These are phyloP conservation scores for Calypte anna DNA, from an alignment of 2,113 vertebrate species.

Conservation along the genomic window DNA sequence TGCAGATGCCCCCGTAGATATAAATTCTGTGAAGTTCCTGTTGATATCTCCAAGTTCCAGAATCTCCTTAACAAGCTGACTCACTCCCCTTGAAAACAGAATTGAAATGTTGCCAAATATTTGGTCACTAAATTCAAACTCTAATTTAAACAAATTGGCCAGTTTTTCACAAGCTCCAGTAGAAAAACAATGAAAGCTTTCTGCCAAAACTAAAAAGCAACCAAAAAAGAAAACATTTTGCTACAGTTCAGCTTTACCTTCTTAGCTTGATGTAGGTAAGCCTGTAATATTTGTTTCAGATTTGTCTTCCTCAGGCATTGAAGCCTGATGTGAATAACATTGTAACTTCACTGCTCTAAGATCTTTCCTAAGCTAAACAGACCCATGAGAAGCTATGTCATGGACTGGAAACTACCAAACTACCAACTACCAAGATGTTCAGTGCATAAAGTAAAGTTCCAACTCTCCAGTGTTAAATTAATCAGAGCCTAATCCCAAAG, in stretches of 20 bases:
- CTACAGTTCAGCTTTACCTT: background rate
- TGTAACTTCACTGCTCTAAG: background rate
- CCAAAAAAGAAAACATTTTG: background rate
- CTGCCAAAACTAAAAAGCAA: background rate
- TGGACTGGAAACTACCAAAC: background rate
- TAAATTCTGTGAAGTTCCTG: background rate
- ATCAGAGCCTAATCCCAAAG: background rate
- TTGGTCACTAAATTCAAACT: background rate
- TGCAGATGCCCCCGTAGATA: background rate
- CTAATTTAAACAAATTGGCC: background rate
- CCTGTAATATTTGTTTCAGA: background rate
- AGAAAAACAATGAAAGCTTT: background rate
- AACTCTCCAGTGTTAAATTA: background rate
- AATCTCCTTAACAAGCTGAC: background rate
- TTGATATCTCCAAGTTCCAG: background rate
- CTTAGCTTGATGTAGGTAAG: background rate
- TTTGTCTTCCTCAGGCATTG: background rate
- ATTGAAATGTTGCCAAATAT: background rate
- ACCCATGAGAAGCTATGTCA: background rate
- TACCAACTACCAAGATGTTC: background rate
- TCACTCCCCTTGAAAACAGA: background rate
- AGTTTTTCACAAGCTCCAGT: background rate
- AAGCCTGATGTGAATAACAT: background rate
- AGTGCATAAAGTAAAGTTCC: background rate
- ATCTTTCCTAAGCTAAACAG: background rate